These are phyloP conservation scores for Epinotia demarniana DNA, from an alignment of 2,888 invertebrate genomes.

Conservation along the genomic window DNA sequence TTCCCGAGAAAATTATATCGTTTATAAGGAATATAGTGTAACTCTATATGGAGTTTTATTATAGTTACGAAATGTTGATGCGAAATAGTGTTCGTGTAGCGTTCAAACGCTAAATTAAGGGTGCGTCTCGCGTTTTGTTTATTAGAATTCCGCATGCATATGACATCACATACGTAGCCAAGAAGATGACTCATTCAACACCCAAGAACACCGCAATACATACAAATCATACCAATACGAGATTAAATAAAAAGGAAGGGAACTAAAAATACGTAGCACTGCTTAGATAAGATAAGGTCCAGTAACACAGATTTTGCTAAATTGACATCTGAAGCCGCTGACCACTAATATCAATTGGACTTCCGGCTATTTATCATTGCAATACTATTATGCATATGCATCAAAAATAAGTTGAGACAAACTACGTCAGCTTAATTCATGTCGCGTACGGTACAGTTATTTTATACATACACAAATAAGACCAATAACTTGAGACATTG, in stretches of 20 bases:
- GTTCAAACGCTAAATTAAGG: constrained; percentile 51
- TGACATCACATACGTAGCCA: constrained; percentile 74
- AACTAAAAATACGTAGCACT: constrained; percentile 32
- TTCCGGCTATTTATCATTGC: constrained; percentile 7
- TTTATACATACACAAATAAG: constrained; percentile 77
- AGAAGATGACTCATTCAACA: constrained; percentile 71
- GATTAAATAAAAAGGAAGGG: constrained; percentile 36
- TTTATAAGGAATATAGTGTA: neutral
- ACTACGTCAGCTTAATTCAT: constrained; percentile 68
- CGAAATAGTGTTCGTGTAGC: constrained; percentile 29
- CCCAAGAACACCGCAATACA: constrained; percentile 51
- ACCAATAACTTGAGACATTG: constrained; percentile 58
- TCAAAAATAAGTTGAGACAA: constrained; percentile 52
- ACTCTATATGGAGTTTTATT: constrained; percentile 3
- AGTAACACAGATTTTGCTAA: constrained; percentile 28
- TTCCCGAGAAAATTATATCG: constrained; percentile 15
- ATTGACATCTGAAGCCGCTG: constrained; percentile 17
- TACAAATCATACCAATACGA: constrained; percentile 43
- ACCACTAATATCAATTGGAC: neutral
- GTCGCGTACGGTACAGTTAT: constrained; percentile 73
- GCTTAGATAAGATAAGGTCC: constrained; percentile 39
- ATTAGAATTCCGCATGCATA: constrained; percentile 69
- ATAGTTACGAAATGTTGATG: constrained; percentile 18
- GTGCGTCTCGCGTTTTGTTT: constrained; percentile 61
- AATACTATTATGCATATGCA: constrained; percentile 44